These are phyloP conservation scores for Scylla paramamosain DNA, from an alignment of 1,140 invertebrate genomes.

Conservation along the genomic window DNA sequence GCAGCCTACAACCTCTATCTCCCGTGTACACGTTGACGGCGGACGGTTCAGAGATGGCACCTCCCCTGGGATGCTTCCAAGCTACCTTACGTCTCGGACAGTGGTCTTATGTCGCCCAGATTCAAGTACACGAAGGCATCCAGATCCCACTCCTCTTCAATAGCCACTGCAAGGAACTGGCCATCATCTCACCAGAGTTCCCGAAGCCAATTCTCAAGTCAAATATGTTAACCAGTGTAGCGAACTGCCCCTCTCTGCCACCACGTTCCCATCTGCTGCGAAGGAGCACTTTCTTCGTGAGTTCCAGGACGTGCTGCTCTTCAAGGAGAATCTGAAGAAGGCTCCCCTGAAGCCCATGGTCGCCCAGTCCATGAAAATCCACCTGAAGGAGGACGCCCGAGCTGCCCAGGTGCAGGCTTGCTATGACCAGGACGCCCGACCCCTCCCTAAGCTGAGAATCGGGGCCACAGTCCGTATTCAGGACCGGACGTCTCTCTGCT, in stretches of 20 bases:
- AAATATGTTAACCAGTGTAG: not conserved
- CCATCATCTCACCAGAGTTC: slow-evolving; percentile 27
- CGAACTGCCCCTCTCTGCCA: not conserved
- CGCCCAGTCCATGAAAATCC: not conserved
- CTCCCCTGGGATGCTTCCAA: slow-evolving; percentile 35
- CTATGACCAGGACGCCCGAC: too few species aligned
- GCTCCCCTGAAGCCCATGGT: not conserved
- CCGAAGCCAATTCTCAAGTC: slow-evolving; percentile 30
- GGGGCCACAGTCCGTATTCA: too few species aligned
- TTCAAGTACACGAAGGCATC: not conserved
- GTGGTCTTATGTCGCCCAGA: not conserved
- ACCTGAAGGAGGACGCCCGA: too few species aligned
- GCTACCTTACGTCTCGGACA: not conserved
- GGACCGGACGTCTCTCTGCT: too few species aligned
- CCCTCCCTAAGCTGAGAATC: too few species aligned
- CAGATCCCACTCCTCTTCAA: not conserved
- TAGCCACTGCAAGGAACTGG: not conserved
- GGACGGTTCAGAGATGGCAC: slow-evolving; percentile 24
- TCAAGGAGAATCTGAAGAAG: too few species aligned
- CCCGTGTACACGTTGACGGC: too few species aligned
- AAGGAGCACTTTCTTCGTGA: not conserved
- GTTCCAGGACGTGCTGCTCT: slow-evolving; percentile 1
- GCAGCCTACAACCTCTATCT: too few species aligned
- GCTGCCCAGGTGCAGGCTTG: too few species aligned
- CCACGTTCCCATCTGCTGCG: not conserved